A percentile compares a stretch with the other conserved stretches of the same genome.
phyloP scores from a whole-genome alignment of 1,140 invertebrate species.

The Apis dorsata region DNA sequence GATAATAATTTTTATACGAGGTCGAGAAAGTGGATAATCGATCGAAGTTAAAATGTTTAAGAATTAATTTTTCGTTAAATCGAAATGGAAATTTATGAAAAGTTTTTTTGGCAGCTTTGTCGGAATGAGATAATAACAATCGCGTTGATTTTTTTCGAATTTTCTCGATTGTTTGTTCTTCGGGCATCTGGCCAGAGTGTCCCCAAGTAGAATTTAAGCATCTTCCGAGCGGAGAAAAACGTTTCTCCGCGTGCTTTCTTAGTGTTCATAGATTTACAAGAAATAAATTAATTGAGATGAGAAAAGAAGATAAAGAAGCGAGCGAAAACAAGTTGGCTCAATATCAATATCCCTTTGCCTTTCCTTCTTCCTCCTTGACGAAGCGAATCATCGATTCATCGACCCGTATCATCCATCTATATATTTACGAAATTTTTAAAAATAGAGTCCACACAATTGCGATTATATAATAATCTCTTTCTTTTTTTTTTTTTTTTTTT shows the following conservation, averaged over 20 bases:
- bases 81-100: background rate
- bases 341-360: slow-evolving; percentile 11
- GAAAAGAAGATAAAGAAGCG: slow-evolving; percentile 52
- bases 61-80: background rate
- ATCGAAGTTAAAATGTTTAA: no score
- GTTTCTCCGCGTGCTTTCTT: slow-evolving; percentile 76
- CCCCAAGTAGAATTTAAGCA: slow-evolving; percentile 68
- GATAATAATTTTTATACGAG: no score
- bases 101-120: background rate
- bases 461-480: no score
- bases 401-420: no score
- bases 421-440: no score
- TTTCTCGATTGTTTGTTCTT: slow-evolving; percentile 4
- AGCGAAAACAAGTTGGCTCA: slow-evolving; percentile 35
- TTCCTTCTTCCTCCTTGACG: background rate
- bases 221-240: slow-evolving; percentile 69
- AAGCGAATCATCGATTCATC: no score
- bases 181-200: slow-evolving; percentile 58
- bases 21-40: no score
- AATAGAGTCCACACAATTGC: no score
- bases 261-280: slow-evolving; percentile 79
- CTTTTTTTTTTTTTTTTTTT: no score
- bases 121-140: no score
- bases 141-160: background rate
- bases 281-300: slow-evolving; percentile 77